Evolutionary conservation across 1,140 invertebrate species (phyloP).

Genomic region (Trissolcus basalis): DNA sequence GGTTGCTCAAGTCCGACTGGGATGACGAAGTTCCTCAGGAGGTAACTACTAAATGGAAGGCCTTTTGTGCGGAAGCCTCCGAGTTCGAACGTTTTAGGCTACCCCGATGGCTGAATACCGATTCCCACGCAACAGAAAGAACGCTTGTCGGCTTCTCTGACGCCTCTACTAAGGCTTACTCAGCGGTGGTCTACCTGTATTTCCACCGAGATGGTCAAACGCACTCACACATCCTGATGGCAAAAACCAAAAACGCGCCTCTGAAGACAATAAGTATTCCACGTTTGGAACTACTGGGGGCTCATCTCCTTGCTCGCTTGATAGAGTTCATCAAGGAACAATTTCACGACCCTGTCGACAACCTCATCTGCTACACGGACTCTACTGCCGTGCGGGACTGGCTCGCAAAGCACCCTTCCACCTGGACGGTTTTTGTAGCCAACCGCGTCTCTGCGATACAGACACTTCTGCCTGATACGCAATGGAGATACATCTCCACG

Average conservation of each 20-base stretch:
- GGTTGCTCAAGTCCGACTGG: too few species aligned
- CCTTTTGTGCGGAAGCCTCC: too few species aligned
- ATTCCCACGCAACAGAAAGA: too few species aligned
- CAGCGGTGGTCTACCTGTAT: constrained; percentile 29
- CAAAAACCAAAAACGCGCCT: constrained; percentile 12
- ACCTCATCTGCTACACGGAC: constrained; percentile 59
- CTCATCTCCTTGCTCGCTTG: constrained; percentile 1
- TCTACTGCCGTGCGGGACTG: constrained; percentile 62
- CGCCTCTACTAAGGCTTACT: constrained; percentile 19
- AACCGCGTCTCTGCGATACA: constrained; percentile 71
- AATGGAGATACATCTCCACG: constrained; percentile 68
- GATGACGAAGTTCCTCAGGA: too few species aligned
- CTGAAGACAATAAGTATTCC: constrained; percentile 17
- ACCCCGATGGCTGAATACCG: too few species aligned
- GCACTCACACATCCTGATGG: background rate
- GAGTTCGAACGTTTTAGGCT: too few species aligned
- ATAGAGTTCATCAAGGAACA: too few species aligned
- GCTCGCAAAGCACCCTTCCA: constrained; percentile 52
- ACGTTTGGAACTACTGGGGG: background rate
- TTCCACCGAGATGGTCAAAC: background rate
- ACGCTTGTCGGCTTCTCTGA: constrained; percentile 41
- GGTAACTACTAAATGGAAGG: too few species aligned
- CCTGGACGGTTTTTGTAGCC: constrained; percentile 67
- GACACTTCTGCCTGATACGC: constrained; percentile 15
- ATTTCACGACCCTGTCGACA: too few species aligned